Evolutionary conservation across 2,113 vertebrate genomes (phyloP).

Genomic region (Amazona vittata): DNA sequence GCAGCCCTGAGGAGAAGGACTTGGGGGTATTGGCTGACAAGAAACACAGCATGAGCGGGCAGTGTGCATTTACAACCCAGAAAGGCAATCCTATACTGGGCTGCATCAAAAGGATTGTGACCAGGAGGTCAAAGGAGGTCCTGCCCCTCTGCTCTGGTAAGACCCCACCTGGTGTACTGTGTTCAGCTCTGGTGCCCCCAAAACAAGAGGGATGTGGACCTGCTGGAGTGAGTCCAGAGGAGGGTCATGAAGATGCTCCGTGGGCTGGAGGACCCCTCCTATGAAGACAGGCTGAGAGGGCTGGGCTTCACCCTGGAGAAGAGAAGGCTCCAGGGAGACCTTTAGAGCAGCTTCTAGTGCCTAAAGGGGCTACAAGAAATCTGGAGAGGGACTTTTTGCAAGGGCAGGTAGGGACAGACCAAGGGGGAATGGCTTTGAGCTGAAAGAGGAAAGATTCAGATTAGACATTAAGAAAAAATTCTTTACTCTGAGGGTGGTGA

Average conservation of each 20-base stretch:
- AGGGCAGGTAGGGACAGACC: neutral
- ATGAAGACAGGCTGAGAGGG: neutral
- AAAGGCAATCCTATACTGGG: neutral
- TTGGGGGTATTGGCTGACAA: neutral
- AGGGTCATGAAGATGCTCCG: neutral
- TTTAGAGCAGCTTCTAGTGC: neutral
- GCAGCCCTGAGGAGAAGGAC: neutral
- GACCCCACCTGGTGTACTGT: neutral
- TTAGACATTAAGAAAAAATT: neutral
- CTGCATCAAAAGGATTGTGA: neutral
- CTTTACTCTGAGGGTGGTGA: neutral
- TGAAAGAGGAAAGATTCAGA: neutral
- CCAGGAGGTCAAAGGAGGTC: neutral
- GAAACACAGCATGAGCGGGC: neutral
- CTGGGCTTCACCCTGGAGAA: neutral
- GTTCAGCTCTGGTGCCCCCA: neutral
- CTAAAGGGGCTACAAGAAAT: neutral
- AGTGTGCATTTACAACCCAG: neutral
- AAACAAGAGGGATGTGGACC: neutral
- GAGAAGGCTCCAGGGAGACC: neutral
- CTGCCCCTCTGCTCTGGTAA: neutral
- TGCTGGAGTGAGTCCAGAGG: neutral
- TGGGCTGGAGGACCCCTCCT: neutral
- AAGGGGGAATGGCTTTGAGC: neutral
- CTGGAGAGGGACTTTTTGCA: neutral